Evolutionary conservation across 2,797 vertebrate genomes (phyloP).

Genomic region (Numenius phaeopus): DNA sequence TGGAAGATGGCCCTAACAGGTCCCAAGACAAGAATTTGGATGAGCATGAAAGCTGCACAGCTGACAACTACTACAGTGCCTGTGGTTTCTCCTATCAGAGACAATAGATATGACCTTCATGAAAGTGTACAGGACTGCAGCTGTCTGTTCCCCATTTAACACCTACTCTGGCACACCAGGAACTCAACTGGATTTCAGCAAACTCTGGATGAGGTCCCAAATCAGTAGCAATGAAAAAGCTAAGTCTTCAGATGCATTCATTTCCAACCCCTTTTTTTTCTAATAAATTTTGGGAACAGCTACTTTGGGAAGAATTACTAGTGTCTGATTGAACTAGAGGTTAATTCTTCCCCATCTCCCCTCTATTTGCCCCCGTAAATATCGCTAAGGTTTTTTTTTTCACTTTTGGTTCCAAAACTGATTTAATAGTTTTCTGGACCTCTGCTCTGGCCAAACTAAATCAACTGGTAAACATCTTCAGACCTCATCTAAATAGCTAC

Average conservation of each 20-base stretch:
- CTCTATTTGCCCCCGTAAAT: not conserved
- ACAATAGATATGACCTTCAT: not conserved
- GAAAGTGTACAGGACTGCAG: not conserved
- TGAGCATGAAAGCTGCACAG: not conserved
- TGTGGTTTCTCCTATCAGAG: not conserved
- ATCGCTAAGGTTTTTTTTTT: not conserved
- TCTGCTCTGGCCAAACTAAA: not conserved
- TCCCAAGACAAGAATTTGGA: not conserved
- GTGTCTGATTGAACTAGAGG: not conserved
- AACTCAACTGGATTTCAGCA: not conserved
- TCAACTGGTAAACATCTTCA: not conserved
- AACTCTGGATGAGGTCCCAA: not conserved
- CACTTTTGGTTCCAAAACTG: not conserved
- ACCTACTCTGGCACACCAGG: not conserved
- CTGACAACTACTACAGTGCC: not conserved
- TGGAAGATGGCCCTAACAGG: not conserved
- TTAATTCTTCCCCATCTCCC: not conserved
- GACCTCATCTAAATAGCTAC: not conserved
- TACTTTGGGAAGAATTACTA: not conserved
- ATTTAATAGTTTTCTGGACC: not conserved
- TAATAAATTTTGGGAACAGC: not conserved
- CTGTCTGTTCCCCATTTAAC: not conserved
- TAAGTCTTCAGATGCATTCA: not conserved
- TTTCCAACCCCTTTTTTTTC: not conserved
- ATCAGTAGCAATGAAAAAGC: not conserved